These are phyloP conservation scores for Drosophila repletoides DNA, from an alignment of 1,140 invertebrate genomes.

Conservation along the genomic window DNA sequence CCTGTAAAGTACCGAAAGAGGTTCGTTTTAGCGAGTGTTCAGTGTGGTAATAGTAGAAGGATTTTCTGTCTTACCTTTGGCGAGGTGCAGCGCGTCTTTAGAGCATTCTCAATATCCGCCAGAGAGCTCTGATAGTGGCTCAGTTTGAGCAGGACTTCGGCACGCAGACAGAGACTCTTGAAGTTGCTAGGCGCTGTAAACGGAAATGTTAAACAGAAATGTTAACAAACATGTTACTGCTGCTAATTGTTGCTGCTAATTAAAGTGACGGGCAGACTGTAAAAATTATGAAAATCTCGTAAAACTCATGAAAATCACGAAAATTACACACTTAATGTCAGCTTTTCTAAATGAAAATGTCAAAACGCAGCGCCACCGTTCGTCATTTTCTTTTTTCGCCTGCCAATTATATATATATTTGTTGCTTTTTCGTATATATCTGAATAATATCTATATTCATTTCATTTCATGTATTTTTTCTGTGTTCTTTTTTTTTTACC, in stretches of 20 bases:
- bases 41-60: not conserved
- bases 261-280: not conserved
- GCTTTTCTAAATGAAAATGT: slow-evolving; percentile 51
- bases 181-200: slow-evolving; percentile 88
- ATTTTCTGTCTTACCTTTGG: slow-evolving; percentile 85
- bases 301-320: slow-evolving; percentile 20
- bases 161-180: slow-evolving; percentile 87
- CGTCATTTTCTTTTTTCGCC: slow-evolving; percentile 21
- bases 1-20: slow-evolving; percentile 81
- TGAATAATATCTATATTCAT: too few species aligned
- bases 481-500: too few species aligned
- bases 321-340: slow-evolving; percentile 54
- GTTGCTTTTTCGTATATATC: too few species aligned
- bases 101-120: slow-evolving; percentile 87
- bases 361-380: slow-evolving; percentile 24
- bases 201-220: slow-evolving; percentile 38
- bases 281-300: not conserved
- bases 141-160: slow-evolving; percentile 86
- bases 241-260: not conserved
- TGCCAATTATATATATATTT: slow-evolving; percentile 41
- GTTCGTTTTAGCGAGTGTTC: not conserved
- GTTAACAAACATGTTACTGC: not conserved
- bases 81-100: slow-evolving; percentile 87
- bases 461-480: too few species aligned
- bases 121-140: slow-evolving; percentile 87